phyloP scores from a whole-genome alignment of 1,140 invertebrate genomes.

The Drosophila neocordata region DNA sequence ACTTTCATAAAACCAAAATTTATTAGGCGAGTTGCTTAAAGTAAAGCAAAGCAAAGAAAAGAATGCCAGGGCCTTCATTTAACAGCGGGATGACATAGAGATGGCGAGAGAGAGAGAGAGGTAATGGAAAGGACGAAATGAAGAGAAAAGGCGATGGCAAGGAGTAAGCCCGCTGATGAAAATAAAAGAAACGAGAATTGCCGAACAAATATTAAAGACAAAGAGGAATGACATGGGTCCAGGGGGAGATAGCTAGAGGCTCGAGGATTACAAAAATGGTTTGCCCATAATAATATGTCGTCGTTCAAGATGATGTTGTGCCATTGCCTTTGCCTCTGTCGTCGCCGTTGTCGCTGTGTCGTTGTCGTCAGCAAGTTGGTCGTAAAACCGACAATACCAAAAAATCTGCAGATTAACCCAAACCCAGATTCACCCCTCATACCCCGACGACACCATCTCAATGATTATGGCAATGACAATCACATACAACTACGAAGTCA shows the following conservation, averaged over 20 bases:
- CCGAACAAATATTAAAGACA: constrained; percentile 73
- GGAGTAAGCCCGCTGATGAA: constrained; percentile 21
- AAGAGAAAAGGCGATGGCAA: background rate
- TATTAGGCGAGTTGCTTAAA: constrained; percentile 63
- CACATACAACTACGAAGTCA: constrained; percentile 49
- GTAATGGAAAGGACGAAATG: background rate
- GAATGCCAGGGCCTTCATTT: constrained; percentile 21
- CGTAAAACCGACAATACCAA: constrained; percentile 78
- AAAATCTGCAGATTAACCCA: constrained; percentile 77
- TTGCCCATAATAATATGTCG: constrained; percentile 76
- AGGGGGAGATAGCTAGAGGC: constrained; percentile 8
- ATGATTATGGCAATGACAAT: constrained; percentile 77
- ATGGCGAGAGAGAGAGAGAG: background rate
- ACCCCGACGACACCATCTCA: background rate
- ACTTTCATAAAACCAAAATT: constrained; percentile 78
- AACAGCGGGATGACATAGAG: background rate
- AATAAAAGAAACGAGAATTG: constrained; percentile 72
- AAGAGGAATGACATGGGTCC: constrained; percentile 48
- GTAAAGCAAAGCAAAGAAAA: constrained; percentile 27
- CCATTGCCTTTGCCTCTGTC: constrained; percentile 34
- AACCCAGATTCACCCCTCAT: constrained; percentile 29
- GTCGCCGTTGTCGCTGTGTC: constrained; percentile 27
- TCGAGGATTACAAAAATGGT: constrained; percentile 70
- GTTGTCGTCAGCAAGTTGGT: constrained; percentile 68
- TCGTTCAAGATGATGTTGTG: constrained; percentile 17